Percentiles rank a stretch among this genome's conserved stretches.
Conservation (phyloP, 2,797 vertebrate genomes). For the Siniperca undulata region DNA sequence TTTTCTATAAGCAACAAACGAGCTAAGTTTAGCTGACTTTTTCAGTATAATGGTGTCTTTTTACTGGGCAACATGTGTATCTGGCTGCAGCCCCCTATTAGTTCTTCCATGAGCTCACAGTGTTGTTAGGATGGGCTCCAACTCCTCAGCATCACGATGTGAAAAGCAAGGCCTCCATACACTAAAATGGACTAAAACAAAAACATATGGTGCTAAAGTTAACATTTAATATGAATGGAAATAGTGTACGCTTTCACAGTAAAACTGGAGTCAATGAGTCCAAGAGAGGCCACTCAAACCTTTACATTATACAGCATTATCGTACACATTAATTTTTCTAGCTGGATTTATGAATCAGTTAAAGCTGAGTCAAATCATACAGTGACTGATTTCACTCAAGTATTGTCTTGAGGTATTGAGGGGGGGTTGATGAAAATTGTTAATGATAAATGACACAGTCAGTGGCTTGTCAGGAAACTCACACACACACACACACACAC, state of each 20-base stretch:
- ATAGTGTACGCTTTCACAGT: background rate
- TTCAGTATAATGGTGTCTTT: conserved; percentile 38
- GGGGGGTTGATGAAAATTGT: background rate
- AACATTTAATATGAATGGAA: conserved; percentile 55
- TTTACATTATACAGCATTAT: conserved; percentile 13
- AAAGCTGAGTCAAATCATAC: background rate
- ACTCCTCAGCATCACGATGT: conserved; percentile 42
- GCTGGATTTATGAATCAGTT: conserved; percentile 3
- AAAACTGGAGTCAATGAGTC: conserved; percentile 17
- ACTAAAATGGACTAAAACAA: conserved; percentile 52
- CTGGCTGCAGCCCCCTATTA: conserved; percentile 56
- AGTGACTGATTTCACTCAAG: background rate
- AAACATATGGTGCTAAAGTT: conserved; percentile 62
- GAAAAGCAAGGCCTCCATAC: conserved; percentile 51
- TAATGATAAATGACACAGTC: conserved; percentile 34
- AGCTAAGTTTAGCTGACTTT: conserved; percentile 40
- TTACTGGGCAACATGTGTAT: conserved; percentile 36
- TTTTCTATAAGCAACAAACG: conserved; percentile 48
- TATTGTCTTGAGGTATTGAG: background rate
- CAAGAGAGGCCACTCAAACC: conserved; percentile 21
- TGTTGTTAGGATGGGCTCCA: conserved; percentile 54
- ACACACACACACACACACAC: background rate
- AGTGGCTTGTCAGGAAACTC: conserved; percentile 24
- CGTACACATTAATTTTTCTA: background rate
- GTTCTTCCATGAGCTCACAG: conserved; percentile 78